A percentile compares a stretch with the other conserved stretches of the same genome.
Conservation (phyloP, 2,113 vertebrate species). For the Thalassarche chlororhynchos region DNA sequence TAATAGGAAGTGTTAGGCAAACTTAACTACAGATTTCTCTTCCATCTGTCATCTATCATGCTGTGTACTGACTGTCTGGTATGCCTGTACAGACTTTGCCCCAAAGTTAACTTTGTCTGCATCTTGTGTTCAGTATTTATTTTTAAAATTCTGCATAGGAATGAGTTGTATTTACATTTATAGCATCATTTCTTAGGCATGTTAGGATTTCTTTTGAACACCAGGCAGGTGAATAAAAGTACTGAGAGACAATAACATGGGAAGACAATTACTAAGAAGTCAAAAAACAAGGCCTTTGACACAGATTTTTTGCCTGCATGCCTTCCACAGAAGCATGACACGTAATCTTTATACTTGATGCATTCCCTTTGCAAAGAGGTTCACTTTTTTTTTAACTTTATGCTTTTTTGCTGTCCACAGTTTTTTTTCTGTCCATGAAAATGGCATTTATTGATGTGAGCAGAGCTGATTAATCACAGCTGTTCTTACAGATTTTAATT, state of each 20-base stretch:
- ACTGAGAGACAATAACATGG: not conserved
- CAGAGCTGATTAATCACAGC: not conserved
- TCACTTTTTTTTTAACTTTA: not conserved
- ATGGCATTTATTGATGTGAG: not conserved
- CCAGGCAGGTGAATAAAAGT: not conserved
- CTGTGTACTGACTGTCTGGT: not conserved
- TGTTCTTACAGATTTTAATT: not conserved
- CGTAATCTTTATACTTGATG: not conserved
- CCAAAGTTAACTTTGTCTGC: not conserved
- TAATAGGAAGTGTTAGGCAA: not conserved
- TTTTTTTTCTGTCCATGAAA: not conserved
- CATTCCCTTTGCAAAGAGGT: not conserved
- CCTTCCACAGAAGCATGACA: not conserved
- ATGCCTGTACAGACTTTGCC: not conserved
- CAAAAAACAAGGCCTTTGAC: not conserved
- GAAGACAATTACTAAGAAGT: not conserved
- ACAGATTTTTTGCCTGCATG: not conserved
- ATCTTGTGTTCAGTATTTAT: not conserved
- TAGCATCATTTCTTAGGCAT: not conserved
- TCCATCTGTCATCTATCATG: not conserved
- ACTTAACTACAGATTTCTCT: conserved; percentile 12
- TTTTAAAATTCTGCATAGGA: not conserved
- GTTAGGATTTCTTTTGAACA: not conserved
- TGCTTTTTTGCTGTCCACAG: not conserved
- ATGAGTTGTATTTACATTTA: not conserved